Evolutionary conservation across 2,113 vertebrate genomes (phyloP).

Genomic region (Colinus virginianus): DNA sequence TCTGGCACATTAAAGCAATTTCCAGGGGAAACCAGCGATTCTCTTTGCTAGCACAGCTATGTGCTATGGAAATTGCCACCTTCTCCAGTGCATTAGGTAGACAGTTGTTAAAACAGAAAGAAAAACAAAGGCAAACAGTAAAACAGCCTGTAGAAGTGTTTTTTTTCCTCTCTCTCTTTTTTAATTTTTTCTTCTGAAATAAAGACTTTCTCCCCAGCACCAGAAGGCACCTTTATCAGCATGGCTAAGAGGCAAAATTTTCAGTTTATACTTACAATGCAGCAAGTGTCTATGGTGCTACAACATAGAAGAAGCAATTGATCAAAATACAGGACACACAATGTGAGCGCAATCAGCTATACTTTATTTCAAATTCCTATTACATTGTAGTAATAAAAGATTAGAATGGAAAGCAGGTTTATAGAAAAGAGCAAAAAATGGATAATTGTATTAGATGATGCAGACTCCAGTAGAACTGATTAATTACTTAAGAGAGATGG

Average conservation of each 20-base stretch:
- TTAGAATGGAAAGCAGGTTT: constrained; percentile 32
- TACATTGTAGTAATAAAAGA: constrained; percentile 49
- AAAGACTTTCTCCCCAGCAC: neutral
- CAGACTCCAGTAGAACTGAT: neutral
- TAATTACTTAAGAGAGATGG: neutral
- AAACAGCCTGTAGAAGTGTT: neutral
- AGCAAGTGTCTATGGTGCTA: neutral
- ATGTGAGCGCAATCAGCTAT: neutral
- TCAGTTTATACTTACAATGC: neutral
- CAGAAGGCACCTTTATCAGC: neutral
- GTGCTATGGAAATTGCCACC: neutral
- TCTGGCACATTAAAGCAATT: neutral
- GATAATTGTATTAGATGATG: constrained; percentile 4
- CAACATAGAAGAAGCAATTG: neutral
- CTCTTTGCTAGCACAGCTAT: neutral
- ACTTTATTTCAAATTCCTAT: constrained; percentile 73
- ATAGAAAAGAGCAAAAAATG: constrained; percentile 15
- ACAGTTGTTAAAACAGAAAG: neutral
- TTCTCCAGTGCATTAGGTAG: neutral
- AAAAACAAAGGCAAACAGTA: neutral
- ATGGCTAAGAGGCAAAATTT: neutral
- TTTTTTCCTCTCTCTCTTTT: too few relatives aligned
- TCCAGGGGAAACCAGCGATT: neutral
- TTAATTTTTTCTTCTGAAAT: neutral
- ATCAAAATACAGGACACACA: neutral